Conservation (phyloP, 2,797 vertebrate species). For the Sebastolobus alascanus region DNA sequence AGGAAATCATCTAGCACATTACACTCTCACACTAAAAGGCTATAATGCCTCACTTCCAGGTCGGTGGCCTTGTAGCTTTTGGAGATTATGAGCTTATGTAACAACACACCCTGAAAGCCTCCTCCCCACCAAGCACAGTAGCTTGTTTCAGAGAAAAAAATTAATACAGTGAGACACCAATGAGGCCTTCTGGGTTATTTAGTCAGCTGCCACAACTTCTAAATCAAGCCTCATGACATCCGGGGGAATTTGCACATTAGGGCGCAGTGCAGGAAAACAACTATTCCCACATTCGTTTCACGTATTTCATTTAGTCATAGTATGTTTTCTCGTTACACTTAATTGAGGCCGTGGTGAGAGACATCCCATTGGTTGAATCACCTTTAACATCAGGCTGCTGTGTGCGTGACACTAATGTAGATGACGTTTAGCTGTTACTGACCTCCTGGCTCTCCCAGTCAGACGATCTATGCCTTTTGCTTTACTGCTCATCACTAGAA, state of each 20-base stretch:
- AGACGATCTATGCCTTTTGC: constrained; percentile 95
- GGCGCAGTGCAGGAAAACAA: constrained; percentile 51
- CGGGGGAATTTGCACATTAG: constrained; percentile 51
- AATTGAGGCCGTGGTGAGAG: constrained; percentile 12
- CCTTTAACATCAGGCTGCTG: constrained; percentile 2
- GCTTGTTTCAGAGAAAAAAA: constrained; percentile 34
- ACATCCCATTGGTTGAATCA: constrained; percentile 15
- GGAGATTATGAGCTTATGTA: constrained; percentile 38
- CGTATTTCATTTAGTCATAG: constrained; percentile 17
- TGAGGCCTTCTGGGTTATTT: constrained; percentile 58
- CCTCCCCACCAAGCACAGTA: constrained; percentile 22
- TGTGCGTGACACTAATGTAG: not conserved
- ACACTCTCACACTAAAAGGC: constrained; percentile 10
- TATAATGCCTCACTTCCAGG: constrained; percentile 21
- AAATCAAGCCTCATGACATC: constrained; percentile 63
- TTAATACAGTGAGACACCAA: constrained; percentile 21
- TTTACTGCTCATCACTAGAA: constrained; percentile 89
- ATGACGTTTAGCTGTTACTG: constrained; percentile 46
- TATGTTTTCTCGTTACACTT: not conserved
- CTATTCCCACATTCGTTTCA: constrained; percentile 46
- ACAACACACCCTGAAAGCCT: constrained; percentile 28
- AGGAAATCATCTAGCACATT: constrained; percentile 24
- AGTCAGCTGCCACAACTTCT: constrained; percentile 63
- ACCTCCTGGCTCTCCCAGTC: constrained; percentile 97
- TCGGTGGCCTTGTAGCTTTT: constrained; percentile 14